Percentiles rank a stretch among this genome's conserved stretches.
Evolutionary conservation across 2,888 invertebrate species (phyloP).

Genomic region (Aporophyla lueneburgensis): DNA sequence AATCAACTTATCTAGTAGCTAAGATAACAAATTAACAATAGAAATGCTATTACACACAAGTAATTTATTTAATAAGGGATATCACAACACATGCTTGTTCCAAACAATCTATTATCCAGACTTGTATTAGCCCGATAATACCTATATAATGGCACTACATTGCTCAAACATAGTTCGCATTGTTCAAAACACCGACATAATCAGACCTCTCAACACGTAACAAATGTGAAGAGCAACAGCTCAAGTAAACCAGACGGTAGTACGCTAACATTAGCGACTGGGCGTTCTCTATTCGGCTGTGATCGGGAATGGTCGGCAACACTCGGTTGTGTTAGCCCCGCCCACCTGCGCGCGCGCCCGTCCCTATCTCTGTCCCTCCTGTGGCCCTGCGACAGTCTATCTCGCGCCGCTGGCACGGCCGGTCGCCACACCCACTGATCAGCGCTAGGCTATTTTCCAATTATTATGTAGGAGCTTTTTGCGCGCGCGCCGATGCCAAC

Average conservation of each 20-base stretch:
- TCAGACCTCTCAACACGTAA: slow-evolving; percentile 64
- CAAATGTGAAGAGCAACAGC: slow-evolving; percentile 68
- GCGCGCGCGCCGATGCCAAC: slow-evolving; percentile 80
- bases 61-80: slow-evolving; percentile 69
- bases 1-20: slow-evolving; percentile 28
- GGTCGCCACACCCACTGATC: slow-evolving; percentile 83
- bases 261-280: slow-evolving; percentile 79
- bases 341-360: slow-evolving; percentile 78
- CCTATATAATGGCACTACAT: slow-evolving; percentile 76
- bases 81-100: slow-evolving; percentile 73
- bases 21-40: slow-evolving; percentile 53
- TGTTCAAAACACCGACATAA: slow-evolving; percentile 72
- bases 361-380: slow-evolving; percentile 75
- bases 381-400: slow-evolving; percentile 69
- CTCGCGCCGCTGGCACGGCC: slow-evolving; percentile 73
- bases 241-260: slow-evolving; percentile 75
- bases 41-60: slow-evolving; percentile 47
- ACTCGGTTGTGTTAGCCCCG: slow-evolving; percentile 80
- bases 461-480: slow-evolving; percentile 88
- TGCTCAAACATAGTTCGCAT: slow-evolving; percentile 78
- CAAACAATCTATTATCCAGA: slow-evolving; percentile 72
- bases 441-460: slow-evolving; percentile 87
- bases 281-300: slow-evolving; percentile 83
- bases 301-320: slow-evolving; percentile 82
- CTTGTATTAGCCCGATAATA: slow-evolving; percentile 72